Evolutionary conservation across 2,888 invertebrate species (phyloP).

Genomic region (Mayetiola destructor): DNA sequence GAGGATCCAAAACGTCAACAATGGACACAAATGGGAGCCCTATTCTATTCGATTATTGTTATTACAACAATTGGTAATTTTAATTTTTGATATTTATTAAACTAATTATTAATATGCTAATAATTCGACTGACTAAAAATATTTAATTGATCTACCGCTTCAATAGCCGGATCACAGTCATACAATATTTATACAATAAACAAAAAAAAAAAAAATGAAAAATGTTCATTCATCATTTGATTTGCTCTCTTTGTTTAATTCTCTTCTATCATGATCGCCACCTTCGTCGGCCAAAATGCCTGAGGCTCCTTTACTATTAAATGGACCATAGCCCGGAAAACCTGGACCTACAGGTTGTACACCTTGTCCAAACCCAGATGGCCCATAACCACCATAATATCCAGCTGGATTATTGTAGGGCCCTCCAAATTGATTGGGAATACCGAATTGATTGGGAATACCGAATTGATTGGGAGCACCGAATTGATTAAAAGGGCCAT

Average conservation of each 20-base stretch:
- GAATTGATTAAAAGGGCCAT: not conserved
- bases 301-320: not conserved
- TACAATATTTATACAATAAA: no score
- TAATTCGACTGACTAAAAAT: not conserved
- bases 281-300: not conserved
- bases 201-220: no score
- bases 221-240: not conserved
- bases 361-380: conserved; percentile 20
- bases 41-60: conserved; percentile 90
- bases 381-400: conserved; percentile 13
- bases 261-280: not conserved
- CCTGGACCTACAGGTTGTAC: conserved; percentile 13
- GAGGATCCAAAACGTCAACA: conserved; percentile 49
- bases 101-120: not conserved
- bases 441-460: not conserved
- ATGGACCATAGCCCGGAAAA: not conserved
- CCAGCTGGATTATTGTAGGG: not conserved
- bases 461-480: not conserved
- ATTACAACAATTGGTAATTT: conserved; percentile 86
- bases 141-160: not conserved
- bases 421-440: not conserved
- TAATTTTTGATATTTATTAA: not conserved
- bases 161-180: not conserved
- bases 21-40: conserved; percentile 78
- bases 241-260: not conserved